Evolutionary conservation across 2,888 invertebrate species (phyloP).

Genomic region (Oligia latruncula): DNA sequence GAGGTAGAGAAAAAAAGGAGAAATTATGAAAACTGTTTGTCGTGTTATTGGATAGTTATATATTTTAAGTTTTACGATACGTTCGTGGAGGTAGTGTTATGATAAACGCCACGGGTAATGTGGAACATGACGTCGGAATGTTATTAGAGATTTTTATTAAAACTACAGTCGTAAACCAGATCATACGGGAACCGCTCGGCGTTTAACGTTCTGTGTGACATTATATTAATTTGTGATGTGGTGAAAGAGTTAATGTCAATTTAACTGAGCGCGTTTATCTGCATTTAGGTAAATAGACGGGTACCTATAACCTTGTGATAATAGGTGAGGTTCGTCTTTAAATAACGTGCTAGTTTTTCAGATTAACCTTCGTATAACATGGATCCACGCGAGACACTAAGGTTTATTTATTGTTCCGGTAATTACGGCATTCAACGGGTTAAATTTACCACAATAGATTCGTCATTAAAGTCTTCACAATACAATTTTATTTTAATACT

Average conservation of each 20-base stretch:
- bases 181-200: conserved; percentile 76
- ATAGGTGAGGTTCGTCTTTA: conserved; percentile 4
- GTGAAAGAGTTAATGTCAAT: conserved; percentile 71
- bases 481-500: neutral
- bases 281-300: conserved; percentile 32
- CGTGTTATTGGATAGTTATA: conserved; percentile 82
- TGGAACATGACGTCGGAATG: conserved; percentile 82
- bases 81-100: conserved; percentile 76
- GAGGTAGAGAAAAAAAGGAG: conserved; percentile 63
- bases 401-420: neutral
- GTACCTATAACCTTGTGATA: neutral
- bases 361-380: neutral
- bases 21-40: conserved; percentile 78
- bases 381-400: neutral
- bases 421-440: neutral
- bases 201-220: conserved; percentile 74
- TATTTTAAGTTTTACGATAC: conserved; percentile 79
- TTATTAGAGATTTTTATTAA: conserved; percentile 86
- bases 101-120: conserved; percentile 78
- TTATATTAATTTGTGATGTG: conserved; percentile 77
- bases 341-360: neutral
- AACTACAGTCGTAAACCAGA: conserved; percentile 83
- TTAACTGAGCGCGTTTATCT: conserved; percentile 57
- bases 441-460: neutral
- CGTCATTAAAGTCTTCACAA: neutral